Percentiles rank a stretch among this genome's conserved stretches.
These are phyloP conservation scores for Gila orcuttii DNA, from an alignment of 2,113 vertebrate genomes.

Conservation along the genomic window DNA sequence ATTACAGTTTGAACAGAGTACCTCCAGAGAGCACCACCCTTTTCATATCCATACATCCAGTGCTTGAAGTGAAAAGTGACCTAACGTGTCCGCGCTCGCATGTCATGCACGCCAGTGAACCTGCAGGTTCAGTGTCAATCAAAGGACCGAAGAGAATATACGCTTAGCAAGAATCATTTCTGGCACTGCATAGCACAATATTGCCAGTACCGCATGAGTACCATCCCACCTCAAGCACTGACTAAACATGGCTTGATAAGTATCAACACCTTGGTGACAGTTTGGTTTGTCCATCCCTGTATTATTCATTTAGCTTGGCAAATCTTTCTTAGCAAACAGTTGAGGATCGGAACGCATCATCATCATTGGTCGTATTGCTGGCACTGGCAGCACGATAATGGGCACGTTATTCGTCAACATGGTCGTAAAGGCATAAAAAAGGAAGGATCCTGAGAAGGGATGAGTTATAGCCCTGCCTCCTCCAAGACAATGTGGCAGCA, in stretches of 20 bases:
- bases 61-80: not conserved
- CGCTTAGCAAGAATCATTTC: not conserved
- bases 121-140: not conserved
- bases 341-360: not conserved
- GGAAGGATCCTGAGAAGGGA: not conserved
- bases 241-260: slow-evolving; percentile 15
- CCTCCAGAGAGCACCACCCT: not conserved
- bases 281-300: no score
- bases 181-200: not conserved
- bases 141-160: not conserved
- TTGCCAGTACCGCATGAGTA: not conserved
- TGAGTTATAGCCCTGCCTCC: not conserved
- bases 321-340: not conserved
- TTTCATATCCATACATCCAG: not conserved
- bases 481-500: not conserved
- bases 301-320: not conserved
- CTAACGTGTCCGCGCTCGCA: not conserved
- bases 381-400: not conserved
- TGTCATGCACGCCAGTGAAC: not conserved
- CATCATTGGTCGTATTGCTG: not conserved
- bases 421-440: not conserved
- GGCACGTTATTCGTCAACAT: not conserved
- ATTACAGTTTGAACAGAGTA: not conserved
- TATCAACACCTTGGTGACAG: not conserved
- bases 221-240: slow-evolving; percentile 4